These are phyloP conservation scores for Drosophila gunungcola DNA, from an alignment of 1,140 invertebrate genomes.

Conservation along the genomic window DNA sequence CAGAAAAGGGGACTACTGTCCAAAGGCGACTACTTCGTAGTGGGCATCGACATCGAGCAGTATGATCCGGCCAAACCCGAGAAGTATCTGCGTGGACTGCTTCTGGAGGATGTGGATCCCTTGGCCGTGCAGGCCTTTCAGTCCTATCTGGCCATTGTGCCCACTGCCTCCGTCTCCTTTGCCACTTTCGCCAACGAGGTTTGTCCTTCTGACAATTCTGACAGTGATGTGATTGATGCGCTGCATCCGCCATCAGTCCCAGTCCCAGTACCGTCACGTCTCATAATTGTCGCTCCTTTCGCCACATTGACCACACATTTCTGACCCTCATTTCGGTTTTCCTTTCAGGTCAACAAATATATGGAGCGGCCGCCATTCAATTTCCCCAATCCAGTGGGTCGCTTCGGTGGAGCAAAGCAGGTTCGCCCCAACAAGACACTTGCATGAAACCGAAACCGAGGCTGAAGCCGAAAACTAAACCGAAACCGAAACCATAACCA, in stretches of 20 bases:
- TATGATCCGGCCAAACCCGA: slow-evolving; percentile 91
- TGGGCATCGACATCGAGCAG: slow-evolving; percentile 92
- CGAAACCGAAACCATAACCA: neutral
- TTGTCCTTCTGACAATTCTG: slow-evolving; percentile 10
- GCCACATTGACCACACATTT: slow-evolving; percentile 37
- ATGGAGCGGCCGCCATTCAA: slow-evolving; percentile 93
- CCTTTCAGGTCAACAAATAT: slow-evolving; percentile 89
- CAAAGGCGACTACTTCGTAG: slow-evolving; percentile 87
- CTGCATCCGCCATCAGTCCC: slow-evolving; percentile 9
- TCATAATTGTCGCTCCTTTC: slow-evolving; percentile 27
- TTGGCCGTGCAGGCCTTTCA: slow-evolving; percentile 86
- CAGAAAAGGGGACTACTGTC: slow-evolving; percentile 93
- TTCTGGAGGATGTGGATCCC: slow-evolving; percentile 87
- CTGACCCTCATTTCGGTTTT: slow-evolving; percentile 15
- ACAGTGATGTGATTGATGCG: slow-evolving; percentile 42
- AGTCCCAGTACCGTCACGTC: neutral
- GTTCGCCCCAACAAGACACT: slow-evolving; percentile 84
- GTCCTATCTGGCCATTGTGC: slow-evolving; percentile 90
- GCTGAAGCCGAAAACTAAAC: too few species aligned
- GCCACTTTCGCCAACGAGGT: slow-evolving; percentile 89
- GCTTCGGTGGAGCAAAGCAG: slow-evolving; percentile 89
- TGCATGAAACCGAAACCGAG: slow-evolving; percentile 17
- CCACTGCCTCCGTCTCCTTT: slow-evolving; percentile 89
- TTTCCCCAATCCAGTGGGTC: slow-evolving; percentile 91
- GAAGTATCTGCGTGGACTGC: slow-evolving; percentile 90